Evolutionary conservation across 2,888 invertebrate genomes (phyloP).

Genomic region (Drosophila phalerata): DNA sequence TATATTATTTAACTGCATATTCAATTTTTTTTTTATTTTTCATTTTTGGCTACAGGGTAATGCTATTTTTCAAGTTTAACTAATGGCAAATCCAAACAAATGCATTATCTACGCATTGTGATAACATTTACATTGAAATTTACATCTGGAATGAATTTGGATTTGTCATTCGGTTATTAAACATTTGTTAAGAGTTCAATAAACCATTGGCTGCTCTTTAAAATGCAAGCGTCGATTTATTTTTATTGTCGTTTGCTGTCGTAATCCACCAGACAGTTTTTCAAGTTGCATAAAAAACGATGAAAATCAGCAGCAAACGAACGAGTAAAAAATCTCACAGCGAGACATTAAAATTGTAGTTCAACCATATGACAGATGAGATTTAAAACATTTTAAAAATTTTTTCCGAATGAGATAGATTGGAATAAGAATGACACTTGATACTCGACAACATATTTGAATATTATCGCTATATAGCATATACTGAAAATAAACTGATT

Average conservation of each 20-base stretch:
- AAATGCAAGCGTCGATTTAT: slow-evolving; percentile 38
- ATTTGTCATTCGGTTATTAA: slow-evolving; percentile 18
- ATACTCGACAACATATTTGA: no score
- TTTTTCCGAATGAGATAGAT: neutral
- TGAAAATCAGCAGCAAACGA: slow-evolving; percentile 18
- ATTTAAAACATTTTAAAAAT: slow-evolving; percentile 17
- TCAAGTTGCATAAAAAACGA: slow-evolving; percentile 33
- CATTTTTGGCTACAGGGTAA: no score
- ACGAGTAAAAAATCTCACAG: slow-evolving; percentile 35
- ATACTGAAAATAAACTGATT: neutral
- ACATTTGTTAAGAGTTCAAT: slow-evolving; percentile 54
- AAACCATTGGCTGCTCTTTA: slow-evolving; percentile 45
- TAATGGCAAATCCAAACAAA: slow-evolving; percentile 9
- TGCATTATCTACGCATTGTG: slow-evolving; percentile 15
- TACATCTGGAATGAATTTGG: slow-evolving; percentile 17
- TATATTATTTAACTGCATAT: neutral
- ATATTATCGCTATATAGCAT: no score
- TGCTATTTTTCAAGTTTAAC: neutral
- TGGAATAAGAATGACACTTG: neutral
- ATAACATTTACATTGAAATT: slow-evolving; percentile 19
- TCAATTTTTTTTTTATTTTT: no score
- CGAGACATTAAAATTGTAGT: slow-evolving; percentile 36
- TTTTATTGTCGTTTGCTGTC: slow-evolving; percentile 34
- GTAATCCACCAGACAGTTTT: slow-evolving; percentile 27
- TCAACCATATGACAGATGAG: slow-evolving; percentile 18